Evolutionary conservation across 2,113 vertebrate species (phyloP).

Genomic region (Ovibos moschatus): DNA sequence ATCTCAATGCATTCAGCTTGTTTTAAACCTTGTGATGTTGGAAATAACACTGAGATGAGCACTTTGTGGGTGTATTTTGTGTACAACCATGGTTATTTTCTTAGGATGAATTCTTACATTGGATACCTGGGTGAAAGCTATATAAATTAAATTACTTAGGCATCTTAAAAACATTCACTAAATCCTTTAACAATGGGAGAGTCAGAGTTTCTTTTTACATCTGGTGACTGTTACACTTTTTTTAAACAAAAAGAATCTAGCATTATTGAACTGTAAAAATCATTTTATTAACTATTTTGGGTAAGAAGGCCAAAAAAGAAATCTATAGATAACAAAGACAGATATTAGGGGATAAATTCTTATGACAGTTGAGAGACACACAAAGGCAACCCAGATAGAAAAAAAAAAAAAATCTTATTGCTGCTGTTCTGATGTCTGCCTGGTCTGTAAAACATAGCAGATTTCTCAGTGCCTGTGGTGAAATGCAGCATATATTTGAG

Average conservation of each 20-base stretch:
- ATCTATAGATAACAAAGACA: neutral
- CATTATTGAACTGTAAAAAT: neutral
- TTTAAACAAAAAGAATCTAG: neutral
- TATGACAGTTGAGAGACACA: neutral
- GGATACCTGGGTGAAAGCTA: neutral
- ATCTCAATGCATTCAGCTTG: neutral
- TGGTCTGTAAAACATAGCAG: neutral
- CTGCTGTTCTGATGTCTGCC: neutral
- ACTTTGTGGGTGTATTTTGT: neutral
- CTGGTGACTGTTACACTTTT: conserved; percentile 1
- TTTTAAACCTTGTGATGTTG: conserved; percentile 9
- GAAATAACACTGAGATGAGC: neutral
- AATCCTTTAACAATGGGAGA: neutral
- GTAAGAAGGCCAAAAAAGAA: neutral
- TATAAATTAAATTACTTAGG: conserved; percentile 3
- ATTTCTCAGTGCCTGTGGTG: neutral
- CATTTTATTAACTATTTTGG: conserved; percentile 19
- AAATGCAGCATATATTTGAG: neutral
- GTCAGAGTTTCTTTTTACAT: conserved; percentile 28
- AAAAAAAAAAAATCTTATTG: neutral
- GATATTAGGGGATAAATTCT: conserved; percentile 9
- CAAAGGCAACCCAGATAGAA: neutral
- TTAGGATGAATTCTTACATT: neutral
- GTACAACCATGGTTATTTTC: conserved; percentile 1
- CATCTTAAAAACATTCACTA: conserved; percentile 12